Percentiles rank a stretch among this genome's conserved stretches.
These are phyloP conservation scores for Eumacrocentrus americanus DNA, from an alignment of 2,888 invertebrate genomes.

Conservation along the genomic window DNA sequence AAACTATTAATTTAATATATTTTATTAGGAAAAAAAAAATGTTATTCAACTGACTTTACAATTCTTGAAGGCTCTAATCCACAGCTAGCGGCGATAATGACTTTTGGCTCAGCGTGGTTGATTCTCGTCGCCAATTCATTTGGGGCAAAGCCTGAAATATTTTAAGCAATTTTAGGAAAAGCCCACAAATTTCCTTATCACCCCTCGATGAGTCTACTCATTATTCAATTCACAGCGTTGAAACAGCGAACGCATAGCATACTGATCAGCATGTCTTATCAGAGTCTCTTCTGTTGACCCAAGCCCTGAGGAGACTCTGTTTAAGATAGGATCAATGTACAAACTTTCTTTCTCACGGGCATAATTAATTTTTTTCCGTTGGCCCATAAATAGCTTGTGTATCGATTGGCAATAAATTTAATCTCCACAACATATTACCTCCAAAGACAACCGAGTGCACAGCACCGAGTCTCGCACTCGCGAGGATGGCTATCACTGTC, in stretches of 20 bases:
- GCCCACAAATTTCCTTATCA: background rate
- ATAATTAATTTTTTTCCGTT: slow-evolving; percentile 1
- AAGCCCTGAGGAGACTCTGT: slow-evolving; percentile 11
- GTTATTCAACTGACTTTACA: slow-evolving; percentile 66
- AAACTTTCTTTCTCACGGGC: background rate
- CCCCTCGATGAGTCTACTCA: slow-evolving; percentile 30
- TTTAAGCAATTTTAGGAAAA: slow-evolving; percentile 30
- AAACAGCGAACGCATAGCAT: slow-evolving; percentile 29
- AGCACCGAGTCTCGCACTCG: slow-evolving; percentile 85
- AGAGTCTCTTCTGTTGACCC: slow-evolving; percentile 24
- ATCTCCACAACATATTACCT: too few relatives aligned
- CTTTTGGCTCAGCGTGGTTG: slow-evolving; percentile 85
- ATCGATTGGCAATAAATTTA: background rate
- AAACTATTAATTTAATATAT: too few relatives aligned
- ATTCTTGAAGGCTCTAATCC: slow-evolving; percentile 88
- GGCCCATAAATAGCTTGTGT: background rate
- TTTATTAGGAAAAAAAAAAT: slow-evolving; percentile 1
- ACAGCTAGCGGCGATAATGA: slow-evolving; percentile 88
- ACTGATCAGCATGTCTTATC: slow-evolving; percentile 38
- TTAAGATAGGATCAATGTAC: background rate
- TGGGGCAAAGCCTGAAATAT: slow-evolving; percentile 80
- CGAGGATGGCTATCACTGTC: slow-evolving; percentile 87
- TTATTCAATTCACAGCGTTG: slow-evolving; percentile 36
- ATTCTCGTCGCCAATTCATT: slow-evolving; percentile 85
- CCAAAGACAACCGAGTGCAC: slow-evolving; percentile 96